Evolutionary conservation across 2,888 invertebrate species (phyloP).

Genomic region (Caenorhabditis virilis): DNA sequence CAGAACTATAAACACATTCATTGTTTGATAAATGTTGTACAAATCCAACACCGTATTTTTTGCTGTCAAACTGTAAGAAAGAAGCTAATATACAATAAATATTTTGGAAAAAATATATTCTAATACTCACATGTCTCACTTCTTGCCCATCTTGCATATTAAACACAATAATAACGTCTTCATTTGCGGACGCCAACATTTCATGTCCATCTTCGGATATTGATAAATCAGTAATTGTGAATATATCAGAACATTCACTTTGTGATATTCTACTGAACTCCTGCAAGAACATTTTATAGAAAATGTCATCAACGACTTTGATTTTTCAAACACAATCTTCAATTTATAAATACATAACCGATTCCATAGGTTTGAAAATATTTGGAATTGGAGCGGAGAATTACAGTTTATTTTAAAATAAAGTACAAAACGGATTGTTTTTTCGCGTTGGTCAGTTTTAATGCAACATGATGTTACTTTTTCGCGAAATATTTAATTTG

Average conservation of each 20-base stretch:
- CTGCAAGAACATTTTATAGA: constrained; percentile 9
- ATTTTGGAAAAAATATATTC: background rate
- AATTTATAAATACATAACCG: constrained; percentile 12
- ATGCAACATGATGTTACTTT: too few species aligned
- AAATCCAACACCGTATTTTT: constrained; percentile 22
- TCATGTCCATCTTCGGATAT: constrained; percentile 19
- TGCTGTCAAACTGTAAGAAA: constrained; percentile 6
- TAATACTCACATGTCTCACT: constrained; percentile 9
- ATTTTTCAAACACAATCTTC: background rate
- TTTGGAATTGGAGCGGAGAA: too few species aligned
- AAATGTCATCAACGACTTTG: background rate
- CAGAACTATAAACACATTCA: constrained; percentile 15
- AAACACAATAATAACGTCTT: constrained; percentile 11
- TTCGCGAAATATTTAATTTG: too few species aligned
- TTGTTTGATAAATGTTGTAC: constrained; percentile 3
- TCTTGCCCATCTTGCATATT: constrained; percentile 15
- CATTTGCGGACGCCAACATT: constrained; percentile 14
- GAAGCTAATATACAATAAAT: background rate
- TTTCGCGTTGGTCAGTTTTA: too few species aligned
- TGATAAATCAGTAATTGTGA: constrained; percentile 3
- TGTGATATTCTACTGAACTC: constrained; percentile 2
- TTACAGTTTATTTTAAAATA: too few species aligned
- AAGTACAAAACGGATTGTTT: too few species aligned
- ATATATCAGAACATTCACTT: background rate
- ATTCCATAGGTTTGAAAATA: too few species aligned